These are phyloP conservation scores for Toxonevra muliebris DNA, from an alignment of 2,888 invertebrate genomes.

Conservation along the genomic window DNA sequence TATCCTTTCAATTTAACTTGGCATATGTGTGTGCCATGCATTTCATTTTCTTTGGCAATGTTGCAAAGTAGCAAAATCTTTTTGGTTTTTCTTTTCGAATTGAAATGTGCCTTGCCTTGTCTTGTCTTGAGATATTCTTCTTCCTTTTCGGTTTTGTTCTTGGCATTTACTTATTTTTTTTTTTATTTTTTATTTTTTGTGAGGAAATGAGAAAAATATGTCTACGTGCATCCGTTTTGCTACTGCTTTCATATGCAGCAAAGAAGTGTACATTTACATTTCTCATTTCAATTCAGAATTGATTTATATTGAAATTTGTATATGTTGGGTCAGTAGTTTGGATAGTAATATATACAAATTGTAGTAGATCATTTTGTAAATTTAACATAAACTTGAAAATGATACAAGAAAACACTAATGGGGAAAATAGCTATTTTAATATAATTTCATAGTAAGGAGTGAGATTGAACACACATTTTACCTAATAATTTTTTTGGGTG, in stretches of 20 bases:
- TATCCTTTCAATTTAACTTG: constrained; percentile 64
- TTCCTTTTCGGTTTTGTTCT: not conserved
- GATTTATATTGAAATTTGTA: constrained; percentile 59
- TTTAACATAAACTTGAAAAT: too few species aligned
- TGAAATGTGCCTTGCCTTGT: constrained; percentile 9
- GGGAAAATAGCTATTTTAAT: too few species aligned
- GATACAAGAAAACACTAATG: too few species aligned
- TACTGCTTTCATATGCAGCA: constrained; percentile 45
- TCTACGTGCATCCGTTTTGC: constrained; percentile 17
- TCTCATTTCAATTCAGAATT: constrained; percentile 48
- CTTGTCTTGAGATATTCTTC: not conserved
- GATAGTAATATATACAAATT: too few species aligned
- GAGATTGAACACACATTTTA: too few species aligned
- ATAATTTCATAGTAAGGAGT: too few species aligned
- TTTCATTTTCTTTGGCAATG: constrained; percentile 11
- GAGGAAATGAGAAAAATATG: not conserved
- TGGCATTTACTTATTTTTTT: not conserved
- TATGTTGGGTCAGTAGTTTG: not conserved
- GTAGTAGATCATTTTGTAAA: too few species aligned
- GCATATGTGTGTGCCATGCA: constrained; percentile 55
- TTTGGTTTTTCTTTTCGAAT: constrained; percentile 25
- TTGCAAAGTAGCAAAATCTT: not conserved
- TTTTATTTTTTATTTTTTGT: not conserved
- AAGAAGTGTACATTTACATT: constrained; percentile 33
- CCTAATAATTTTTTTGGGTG: too few species aligned